These are phyloP conservation scores for Clostera curtula DNA, from an alignment of 2,888 invertebrate species.

Conservation along the genomic window DNA sequence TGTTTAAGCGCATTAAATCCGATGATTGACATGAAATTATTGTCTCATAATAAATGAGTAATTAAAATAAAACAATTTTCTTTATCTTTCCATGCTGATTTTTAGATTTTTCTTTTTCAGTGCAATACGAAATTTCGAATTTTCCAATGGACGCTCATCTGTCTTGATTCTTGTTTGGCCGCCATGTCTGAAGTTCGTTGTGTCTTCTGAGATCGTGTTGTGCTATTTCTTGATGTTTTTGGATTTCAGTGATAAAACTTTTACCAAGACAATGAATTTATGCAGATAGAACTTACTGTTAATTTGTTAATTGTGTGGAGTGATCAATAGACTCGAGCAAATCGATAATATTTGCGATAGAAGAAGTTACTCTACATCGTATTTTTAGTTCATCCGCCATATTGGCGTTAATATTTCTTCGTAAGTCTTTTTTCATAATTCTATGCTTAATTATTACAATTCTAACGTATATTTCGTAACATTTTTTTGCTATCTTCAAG, in stretches of 20 bases:
- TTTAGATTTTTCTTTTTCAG: constrained; percentile 66
- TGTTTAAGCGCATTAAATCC: constrained; percentile 35
- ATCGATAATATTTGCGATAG: constrained; percentile 59
- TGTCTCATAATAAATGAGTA: constrained; percentile 53
- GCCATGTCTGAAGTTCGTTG: constrained; percentile 74
- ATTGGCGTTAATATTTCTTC: constrained; percentile 78
- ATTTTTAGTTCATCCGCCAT: constrained; percentile 81
- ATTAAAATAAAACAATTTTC: constrained; percentile 51
- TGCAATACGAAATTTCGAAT: constrained; percentile 48
- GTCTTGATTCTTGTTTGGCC: constrained; percentile 65
- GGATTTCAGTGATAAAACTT: constrained; percentile 61
- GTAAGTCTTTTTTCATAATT: constrained; percentile 72
- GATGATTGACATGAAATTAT: constrained; percentile 43
- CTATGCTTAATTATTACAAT: constrained; percentile 54
- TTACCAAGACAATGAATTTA: constrained; percentile 51
- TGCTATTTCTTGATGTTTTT: constrained; percentile 68
- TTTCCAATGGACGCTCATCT: constrained; percentile 56
- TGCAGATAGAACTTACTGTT: constrained; percentile 47
- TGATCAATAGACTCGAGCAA: constrained; percentile 54
- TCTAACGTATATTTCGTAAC: constrained; percentile 48
- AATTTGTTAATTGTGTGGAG: constrained; percentile 56
- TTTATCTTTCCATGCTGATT: constrained; percentile 47
- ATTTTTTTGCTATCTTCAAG: constrained; percentile 63
- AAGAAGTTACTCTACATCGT: constrained; percentile 69
- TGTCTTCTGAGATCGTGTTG: constrained; percentile 71